phyloP scores from a whole-genome alignment of 2,113 vertebrate species.

The Raja brachyura region DNA sequence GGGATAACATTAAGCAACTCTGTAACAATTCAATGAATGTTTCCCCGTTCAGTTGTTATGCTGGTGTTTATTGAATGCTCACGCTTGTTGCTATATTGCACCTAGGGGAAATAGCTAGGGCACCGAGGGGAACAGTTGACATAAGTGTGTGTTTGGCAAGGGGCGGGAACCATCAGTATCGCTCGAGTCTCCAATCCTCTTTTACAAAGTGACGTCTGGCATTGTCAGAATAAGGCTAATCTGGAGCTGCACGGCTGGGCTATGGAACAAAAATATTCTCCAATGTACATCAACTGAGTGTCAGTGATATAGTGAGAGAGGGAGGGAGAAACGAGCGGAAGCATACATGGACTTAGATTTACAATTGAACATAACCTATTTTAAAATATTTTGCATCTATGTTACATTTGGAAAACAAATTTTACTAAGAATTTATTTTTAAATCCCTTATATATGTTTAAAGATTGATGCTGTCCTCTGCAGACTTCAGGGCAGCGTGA shows the following conservation, averaged over 20 bases:
- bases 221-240: slow-evolving; percentile 70
- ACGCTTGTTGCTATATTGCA: background rate
- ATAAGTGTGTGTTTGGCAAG: slow-evolving; percentile 14
- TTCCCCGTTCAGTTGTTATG: background rate
- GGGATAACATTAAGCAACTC: background rate
- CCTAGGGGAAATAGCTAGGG: background rate
- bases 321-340: background rate
- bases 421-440: background rate
- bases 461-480: background rate
- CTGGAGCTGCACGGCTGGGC: slow-evolving; percentile 49
- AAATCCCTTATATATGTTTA: background rate
- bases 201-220: slow-evolving; percentile 68
- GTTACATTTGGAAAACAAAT: background rate
- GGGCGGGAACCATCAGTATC: slow-evolving; percentile 47
- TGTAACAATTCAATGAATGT: background rate
- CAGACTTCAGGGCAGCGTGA: background rate
- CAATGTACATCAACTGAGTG: slow-evolving; percentile 32
- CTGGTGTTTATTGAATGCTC: background rate
- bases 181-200: slow-evolving; percentile 68
- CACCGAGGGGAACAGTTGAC: background rate
- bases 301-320: background rate
- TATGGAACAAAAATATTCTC: slow-evolving; percentile 49
- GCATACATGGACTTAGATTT: background rate
- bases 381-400: background rate
- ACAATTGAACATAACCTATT: background rate